Evolutionary conservation across 2,888 invertebrate species (phyloP).

Genomic region (Lochmaea crataegi): DNA sequence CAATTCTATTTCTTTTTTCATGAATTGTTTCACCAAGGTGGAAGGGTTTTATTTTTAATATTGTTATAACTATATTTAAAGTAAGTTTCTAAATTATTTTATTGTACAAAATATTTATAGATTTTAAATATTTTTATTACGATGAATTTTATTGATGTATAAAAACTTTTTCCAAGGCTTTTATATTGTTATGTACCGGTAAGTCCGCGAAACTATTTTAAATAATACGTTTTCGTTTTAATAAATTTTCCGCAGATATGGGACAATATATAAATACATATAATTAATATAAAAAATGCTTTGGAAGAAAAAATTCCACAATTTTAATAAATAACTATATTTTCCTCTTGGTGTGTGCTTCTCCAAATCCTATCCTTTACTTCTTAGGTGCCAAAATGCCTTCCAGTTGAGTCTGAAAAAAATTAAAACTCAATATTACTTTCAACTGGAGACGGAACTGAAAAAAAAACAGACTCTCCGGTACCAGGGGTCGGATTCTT

Average conservation of each 20-base stretch:
- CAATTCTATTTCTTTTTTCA: constrained; percentile 29
- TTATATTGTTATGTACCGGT: constrained; percentile 27
- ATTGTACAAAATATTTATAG: constrained; percentile 63
- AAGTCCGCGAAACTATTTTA: constrained; percentile 26
- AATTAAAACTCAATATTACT: constrained; percentile 29
- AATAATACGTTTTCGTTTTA: constrained; percentile 8
- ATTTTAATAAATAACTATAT: constrained; percentile 53
- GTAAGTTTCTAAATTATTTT: constrained; percentile 60
- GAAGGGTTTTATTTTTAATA: constrained; percentile 55
- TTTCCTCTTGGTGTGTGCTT: constrained; percentile 28
- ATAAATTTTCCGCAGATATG: constrained; percentile 48
- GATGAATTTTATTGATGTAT: constrained; percentile 48
- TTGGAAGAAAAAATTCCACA: constrained; percentile 50
- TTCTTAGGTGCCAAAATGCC: constrained; percentile 96
- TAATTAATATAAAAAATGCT: constrained; percentile 46
- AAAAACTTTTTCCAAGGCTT: constrained; percentile 50
- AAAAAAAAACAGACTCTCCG: too few relatives aligned
- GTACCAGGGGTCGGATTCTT: too few relatives aligned
- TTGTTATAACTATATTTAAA: constrained; percentile 43
- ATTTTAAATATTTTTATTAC: constrained; percentile 57
- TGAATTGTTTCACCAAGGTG: constrained; percentile 55
- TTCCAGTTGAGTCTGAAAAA: constrained; percentile 86
- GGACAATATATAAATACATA: constrained; percentile 45
- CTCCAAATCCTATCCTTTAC: constrained; percentile 63
- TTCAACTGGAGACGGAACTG: too few relatives aligned